These are phyloP conservation scores for Odontomachus brunneus DNA, from an alignment of 1,140 invertebrate genomes.

Conservation along the genomic window DNA sequence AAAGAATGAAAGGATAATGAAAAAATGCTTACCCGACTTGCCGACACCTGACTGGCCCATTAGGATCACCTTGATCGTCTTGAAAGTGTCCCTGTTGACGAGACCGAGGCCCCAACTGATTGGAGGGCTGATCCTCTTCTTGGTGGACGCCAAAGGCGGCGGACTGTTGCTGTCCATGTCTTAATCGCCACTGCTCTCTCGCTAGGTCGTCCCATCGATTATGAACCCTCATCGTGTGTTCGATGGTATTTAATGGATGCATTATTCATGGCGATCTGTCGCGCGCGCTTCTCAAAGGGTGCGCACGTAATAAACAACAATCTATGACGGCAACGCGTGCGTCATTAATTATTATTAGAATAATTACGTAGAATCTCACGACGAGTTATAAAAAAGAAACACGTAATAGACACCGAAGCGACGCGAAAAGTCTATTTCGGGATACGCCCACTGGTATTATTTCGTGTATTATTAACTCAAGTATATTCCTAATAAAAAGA, in stretches of 20 bases:
- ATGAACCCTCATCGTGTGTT: conserved; percentile 56
- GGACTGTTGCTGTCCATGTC: conserved; percentile 68
- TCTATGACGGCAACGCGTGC: conserved; percentile 12
- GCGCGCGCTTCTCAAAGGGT: conserved; percentile 32
- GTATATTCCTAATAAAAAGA: too few relatives aligned
- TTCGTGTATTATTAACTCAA: too few relatives aligned
- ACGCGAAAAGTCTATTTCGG: not conserved
- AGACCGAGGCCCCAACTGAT: conserved; percentile 68
- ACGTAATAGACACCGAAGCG: too few relatives aligned
- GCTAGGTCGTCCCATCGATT: conserved; percentile 57
- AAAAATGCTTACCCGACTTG: conserved; percentile 88
- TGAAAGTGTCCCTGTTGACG: conserved; percentile 66
- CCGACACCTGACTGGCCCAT: conserved; percentile 92
- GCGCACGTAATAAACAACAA: conserved; percentile 36
- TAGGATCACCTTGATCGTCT: conserved; percentile 89
- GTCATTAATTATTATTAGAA: conserved; percentile 51
- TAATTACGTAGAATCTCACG: conserved; percentile 3
- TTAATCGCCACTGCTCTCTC: conserved; percentile 53
- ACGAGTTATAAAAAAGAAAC: not conserved
- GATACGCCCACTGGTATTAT: too few relatives aligned
- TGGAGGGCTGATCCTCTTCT: conserved; percentile 66
- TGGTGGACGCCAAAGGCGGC: conserved; percentile 38
- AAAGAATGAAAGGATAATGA: too few relatives aligned
- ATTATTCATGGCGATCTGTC: conserved; percentile 54
- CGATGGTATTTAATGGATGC: conserved; percentile 62